These are phyloP conservation scores for Eutrigla gurnardus DNA, from an alignment of 2,797 vertebrate genomes.

Conservation along the genomic window DNA sequence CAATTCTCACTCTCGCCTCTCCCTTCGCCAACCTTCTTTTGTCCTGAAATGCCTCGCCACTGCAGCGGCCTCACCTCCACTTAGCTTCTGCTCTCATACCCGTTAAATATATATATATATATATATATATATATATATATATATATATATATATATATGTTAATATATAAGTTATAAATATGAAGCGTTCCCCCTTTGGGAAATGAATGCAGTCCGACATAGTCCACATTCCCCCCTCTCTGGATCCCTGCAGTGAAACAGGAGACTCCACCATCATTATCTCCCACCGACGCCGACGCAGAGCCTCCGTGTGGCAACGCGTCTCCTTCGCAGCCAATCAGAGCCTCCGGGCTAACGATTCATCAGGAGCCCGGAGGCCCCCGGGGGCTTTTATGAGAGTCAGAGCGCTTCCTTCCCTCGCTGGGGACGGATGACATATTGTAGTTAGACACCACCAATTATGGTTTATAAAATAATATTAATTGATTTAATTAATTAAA, in stretches of 20 bases:
- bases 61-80: conserved; percentile 52
- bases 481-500: too few relatives aligned
- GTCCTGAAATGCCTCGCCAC: conserved; percentile 68
- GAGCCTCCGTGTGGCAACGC: conserved; percentile 20
- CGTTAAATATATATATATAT: background rate
- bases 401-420: conserved; percentile 4
- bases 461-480: background rate
- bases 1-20: conserved; percentile 70
- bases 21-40: conserved; percentile 62
- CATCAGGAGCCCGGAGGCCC: conserved; percentile 31
- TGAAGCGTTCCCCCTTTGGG: too few relatives aligned
- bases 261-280: conserved; percentile 18
- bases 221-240: background rate
- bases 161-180: too few relatives aligned
- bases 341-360: conserved; percentile 43
- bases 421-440: conserved; percentile 1
- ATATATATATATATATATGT: too few relatives aligned
- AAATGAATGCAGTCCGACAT: too few relatives aligned
- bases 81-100: conserved; percentile 16
- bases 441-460: conserved; percentile 33
- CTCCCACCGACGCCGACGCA: conserved; percentile 20
- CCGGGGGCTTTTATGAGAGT: conserved; percentile 27
- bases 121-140: too few relatives aligned
- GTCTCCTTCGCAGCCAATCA: conserved; percentile 37
- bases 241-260: conserved; percentile 13